Evolutionary conservation across 2,113 vertebrate genomes (phyloP), one percentile per base, ranked within the genome.

Genomic region (Trematomus loennbergii): DNA sequence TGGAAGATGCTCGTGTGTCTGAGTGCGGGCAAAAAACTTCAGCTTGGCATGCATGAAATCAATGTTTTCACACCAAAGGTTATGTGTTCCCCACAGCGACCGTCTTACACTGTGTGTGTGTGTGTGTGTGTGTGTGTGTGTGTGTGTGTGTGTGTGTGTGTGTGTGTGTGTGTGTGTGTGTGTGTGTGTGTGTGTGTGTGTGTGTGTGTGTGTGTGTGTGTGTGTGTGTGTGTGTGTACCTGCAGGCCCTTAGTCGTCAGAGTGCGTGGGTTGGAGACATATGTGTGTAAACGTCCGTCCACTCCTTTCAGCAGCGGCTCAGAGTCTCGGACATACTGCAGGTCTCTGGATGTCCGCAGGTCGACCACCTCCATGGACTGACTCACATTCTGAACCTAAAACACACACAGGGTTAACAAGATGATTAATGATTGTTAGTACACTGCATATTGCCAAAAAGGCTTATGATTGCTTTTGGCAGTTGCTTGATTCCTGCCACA

Each of bases 371-470:
- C 97, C 93, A 98, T 96, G 77, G 96, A 97, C 12, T 98, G 97
- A 75, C 97, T 98, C 95, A 99, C 96, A 59, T 99, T 99, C 94
- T 98, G 97, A 52, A 99, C 96, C 98, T 99, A 91, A 71, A 87
- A 66, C 58, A 91, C 83, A 60, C 59, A 71, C 66, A 82, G n/a
- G 1, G 10, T 59, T 43, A 11, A 65, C 61, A 50, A 36, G 5
- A 22, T 83, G 59, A 69, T 54, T 43, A 25, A 75, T 75, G 43
- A 74, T 25, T 61, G 48, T 50, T 36, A 12, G 18, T 33, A 48
- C 12, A 20, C 40, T 25, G 49, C 54, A 16, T 49, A 16, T 59
- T 16, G 18, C 43, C 63, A 49, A 45, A 78, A 77, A 73, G 45
- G 64, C 55, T 49, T 40, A 7, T 65, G 64, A 50, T 49, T 66